A percentile compares a stretch with the other conserved stretches of the same genome.
phyloP scores from a whole-genome alignment of 2,797 vertebrate genomes.

The Urosaurus nigricauda region DNA sequence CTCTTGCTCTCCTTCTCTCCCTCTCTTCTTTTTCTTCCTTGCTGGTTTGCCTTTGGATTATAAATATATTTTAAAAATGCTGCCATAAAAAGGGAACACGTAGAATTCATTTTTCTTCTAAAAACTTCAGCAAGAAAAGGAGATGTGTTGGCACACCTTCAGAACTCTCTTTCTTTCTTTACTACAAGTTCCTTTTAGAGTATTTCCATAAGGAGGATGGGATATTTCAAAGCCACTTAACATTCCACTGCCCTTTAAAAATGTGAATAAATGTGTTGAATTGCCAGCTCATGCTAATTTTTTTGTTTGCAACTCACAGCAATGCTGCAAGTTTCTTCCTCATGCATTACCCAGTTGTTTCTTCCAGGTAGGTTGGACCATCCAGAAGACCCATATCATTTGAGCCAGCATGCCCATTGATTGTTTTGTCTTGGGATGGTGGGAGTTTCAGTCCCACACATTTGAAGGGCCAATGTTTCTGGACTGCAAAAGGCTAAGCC shows the following conservation, averaged over 20 bases:
- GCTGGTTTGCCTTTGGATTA: slow-evolving; percentile 37
- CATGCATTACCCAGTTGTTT: no score
- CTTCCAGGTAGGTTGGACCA: no score
- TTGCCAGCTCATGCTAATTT: neutral
- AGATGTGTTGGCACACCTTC: slow-evolving; percentile 39
- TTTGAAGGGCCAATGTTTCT: no score
- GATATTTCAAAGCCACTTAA: slow-evolving; percentile 29
- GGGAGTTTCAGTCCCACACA: no score
- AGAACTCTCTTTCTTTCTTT: slow-evolving; percentile 7
- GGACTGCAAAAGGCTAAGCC: no score
- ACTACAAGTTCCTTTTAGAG: slow-evolving; percentile 8
- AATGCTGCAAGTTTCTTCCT: no score
- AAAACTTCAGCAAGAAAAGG: slow-evolving; percentile 45
- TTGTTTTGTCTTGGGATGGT: no score
- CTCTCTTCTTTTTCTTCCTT: neutral
- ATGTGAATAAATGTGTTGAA: slow-evolving; percentile 6
- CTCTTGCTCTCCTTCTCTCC: neutral
- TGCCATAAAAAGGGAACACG: slow-evolving; percentile 30
- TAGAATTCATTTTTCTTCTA: slow-evolving; percentile 50
- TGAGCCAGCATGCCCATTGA: no score
- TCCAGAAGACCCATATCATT: no score
- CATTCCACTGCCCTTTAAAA: slow-evolving; percentile 12
- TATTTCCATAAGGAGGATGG: slow-evolving; percentile 17
- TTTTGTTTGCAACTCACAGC: neutral
- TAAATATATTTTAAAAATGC: slow-evolving; percentile 9